Evolutionary conservation across 2,888 invertebrate genomes (phyloP), one percentile per base, ranked within the genome.

Genomic region (Sinohyriopsis cumingii): DNA sequence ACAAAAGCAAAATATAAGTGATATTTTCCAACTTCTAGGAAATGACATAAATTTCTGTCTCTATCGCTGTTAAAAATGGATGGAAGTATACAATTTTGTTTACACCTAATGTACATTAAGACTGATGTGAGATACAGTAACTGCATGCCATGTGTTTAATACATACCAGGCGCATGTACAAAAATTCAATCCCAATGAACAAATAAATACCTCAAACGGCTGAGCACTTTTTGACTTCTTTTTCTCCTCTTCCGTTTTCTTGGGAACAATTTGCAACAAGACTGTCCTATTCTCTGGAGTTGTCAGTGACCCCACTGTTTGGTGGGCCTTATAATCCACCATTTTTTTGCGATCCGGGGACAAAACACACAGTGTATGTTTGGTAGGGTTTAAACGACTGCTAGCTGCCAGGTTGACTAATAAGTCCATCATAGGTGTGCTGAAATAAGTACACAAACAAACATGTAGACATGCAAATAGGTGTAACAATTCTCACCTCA

Each of bases 351-450:
- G 93, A 83, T 92, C 88, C 82, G 93, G 93, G 73, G 93, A 91
- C 20, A 93, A 92, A 18, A 90, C 86, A 84, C 93, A 93, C 55
- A 94, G 91, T 33, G 93, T 92, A 89, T 94, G 93, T 76, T 92
- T 92, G 72, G 93, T 93, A 55, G 94, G 93, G 80, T 93, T 93
- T 76, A 95, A 81, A 87, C 93, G 93, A 88, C 93, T 92, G 63
- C 92, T 92, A 63, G 93, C 94, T 60, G 94, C 93, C 79, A 94
- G 92, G 86, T 94, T 94, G 67, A 95, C 93, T 78, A 94, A 91
- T 63, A 95, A 92, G 87, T 94, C 94, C 93, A 94, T 93, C 94
- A 94, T 94, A 55, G 94, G 94, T 33, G 94, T 94, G 87, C 94
- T 94, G 91, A 73, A 91, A 91, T 45, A 45, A 12, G 45, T 45